Evolutionary conservation across 2,888 invertebrate species (phyloP).

Genomic region (Apodemia mormo): DNA sequence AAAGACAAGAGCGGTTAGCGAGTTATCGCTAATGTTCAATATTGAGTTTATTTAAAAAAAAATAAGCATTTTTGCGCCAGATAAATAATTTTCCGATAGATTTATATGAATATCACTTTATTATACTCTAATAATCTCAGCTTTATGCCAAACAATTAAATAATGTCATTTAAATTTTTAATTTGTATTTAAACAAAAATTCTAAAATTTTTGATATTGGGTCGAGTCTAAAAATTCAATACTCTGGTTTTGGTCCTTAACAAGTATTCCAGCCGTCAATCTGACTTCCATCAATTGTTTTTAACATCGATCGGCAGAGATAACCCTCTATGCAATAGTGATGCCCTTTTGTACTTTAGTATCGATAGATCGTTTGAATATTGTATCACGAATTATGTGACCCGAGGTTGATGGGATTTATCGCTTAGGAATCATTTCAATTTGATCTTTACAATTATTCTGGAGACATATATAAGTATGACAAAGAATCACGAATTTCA

Average conservation of each 20-base stretch:
- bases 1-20: too few species aligned
- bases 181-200: too few species aligned
- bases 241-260: conserved; percentile 45
- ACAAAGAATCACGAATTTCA: background rate
- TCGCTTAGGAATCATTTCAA: conserved; percentile 40
- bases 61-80: too few species aligned
- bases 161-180: too few species aligned
- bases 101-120: too few species aligned
- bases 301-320: conserved; percentile 65
- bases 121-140: too few species aligned
- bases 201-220: background rate
- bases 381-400: conserved; percentile 53
- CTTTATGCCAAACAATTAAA: too few species aligned
- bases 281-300: conserved; percentile 59
- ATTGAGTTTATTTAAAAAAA: too few species aligned
- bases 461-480: background rate
- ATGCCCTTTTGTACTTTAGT: conserved; percentile 52
- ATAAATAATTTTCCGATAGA: too few species aligned
- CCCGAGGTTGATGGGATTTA: conserved; percentile 69
- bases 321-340: conserved; percentile 64
- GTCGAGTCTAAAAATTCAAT: background rate
- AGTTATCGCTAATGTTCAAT: too few species aligned
- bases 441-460: background rate
- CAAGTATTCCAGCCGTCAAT: conserved; percentile 43
- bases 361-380: conserved; percentile 57